These are phyloP conservation scores for Drosophila acutilabella DNA, from an alignment of 2,888 invertebrate species.

Conservation along the genomic window DNA sequence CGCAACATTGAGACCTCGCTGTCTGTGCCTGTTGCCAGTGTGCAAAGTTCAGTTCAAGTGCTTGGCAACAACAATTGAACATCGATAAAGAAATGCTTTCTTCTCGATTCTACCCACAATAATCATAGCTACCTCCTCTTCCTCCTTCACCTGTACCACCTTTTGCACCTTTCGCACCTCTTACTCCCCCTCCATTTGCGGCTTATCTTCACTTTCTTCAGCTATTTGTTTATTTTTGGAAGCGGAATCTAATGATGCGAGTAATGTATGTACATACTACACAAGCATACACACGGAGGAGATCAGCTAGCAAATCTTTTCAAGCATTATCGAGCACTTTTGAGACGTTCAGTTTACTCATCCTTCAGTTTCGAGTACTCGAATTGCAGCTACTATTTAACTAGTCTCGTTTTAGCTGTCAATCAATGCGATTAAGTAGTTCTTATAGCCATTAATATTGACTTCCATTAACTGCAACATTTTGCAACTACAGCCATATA, in stretches of 20 bases:
- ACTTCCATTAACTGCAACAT: neutral
- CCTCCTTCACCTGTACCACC: neutral
- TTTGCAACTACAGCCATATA: no score
- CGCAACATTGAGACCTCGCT: conserved; percentile 58
- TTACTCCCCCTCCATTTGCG: neutral
- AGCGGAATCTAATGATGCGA: conserved; percentile 53
- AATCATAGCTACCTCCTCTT: neutral
- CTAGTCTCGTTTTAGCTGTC: conserved; percentile 10
- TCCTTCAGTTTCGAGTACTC: conserved; percentile 29
- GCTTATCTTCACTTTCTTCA: neutral
- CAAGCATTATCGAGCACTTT: conserved; percentile 20
- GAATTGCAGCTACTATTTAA: conserved; percentile 30
- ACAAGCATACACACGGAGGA: neutral
- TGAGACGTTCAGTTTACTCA: conserved; percentile 51
- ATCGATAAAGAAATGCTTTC: conserved; percentile 65
- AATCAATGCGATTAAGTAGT: neutral
- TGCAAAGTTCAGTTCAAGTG: conserved; percentile 59
- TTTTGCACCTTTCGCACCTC: neutral
- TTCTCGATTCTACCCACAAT: conserved; percentile 32
- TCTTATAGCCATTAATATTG: neutral
- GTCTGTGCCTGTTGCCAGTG: conserved; percentile 55
- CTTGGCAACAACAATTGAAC: conserved; percentile 32
- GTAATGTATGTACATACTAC: conserved; percentile 15
- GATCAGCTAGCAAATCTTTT: neutral
- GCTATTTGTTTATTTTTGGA: conserved; percentile 48